Conservation (phyloP, 2,113 vertebrate genomes). For the Onychostoma macrolepis region DNA sequence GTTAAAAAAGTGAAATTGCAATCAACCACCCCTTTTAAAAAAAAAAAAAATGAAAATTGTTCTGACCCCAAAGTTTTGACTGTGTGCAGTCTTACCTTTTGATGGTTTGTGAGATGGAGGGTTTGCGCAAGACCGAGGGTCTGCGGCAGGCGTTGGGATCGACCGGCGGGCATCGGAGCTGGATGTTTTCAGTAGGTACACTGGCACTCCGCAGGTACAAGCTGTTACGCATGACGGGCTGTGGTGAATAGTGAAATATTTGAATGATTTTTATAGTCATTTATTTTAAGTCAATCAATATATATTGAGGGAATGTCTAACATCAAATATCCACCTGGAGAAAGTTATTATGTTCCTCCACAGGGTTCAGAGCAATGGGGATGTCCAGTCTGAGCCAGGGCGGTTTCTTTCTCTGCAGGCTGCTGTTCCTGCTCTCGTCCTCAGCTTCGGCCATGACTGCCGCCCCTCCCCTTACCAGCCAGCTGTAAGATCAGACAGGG, state of each 20-base stretch:
- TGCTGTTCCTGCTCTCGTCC: slow-evolving; percentile 79
- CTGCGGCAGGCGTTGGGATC: slow-evolving; percentile 76
- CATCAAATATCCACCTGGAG: slow-evolving; percentile 75
- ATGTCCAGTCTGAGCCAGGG: slow-evolving; percentile 93
- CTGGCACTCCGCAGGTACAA: slow-evolving; percentile 85
- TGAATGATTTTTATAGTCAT: not conserved
- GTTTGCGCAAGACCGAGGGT: slow-evolving; percentile 79
- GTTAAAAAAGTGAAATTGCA: too few species aligned
- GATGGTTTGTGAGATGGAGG: slow-evolving; percentile 93
- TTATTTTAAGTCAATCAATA: not conserved
- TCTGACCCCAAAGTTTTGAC: not conserved
- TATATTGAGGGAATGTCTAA: not conserved
- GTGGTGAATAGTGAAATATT: not conserved
- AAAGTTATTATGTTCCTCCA: slow-evolving; percentile 74
- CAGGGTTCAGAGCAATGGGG: slow-evolving; percentile 69
- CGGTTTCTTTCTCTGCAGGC: slow-evolving; percentile 91
- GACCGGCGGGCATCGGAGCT: slow-evolving; percentile 63
- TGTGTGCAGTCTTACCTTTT: slow-evolving; percentile 79
- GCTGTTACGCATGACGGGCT: slow-evolving; percentile 34
- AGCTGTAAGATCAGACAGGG: slow-evolving; percentile 64
- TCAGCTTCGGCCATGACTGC: slow-evolving; percentile 82
- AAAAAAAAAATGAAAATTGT: not conserved
- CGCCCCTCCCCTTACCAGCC: slow-evolving; percentile 64
- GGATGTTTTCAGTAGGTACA: slow-evolving; percentile 85
- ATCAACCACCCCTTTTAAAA: too few species aligned